These are phyloP conservation scores for Etheostoma cragini DNA, from an alignment of 2,113 vertebrate species.

Conservation along the genomic window DNA sequence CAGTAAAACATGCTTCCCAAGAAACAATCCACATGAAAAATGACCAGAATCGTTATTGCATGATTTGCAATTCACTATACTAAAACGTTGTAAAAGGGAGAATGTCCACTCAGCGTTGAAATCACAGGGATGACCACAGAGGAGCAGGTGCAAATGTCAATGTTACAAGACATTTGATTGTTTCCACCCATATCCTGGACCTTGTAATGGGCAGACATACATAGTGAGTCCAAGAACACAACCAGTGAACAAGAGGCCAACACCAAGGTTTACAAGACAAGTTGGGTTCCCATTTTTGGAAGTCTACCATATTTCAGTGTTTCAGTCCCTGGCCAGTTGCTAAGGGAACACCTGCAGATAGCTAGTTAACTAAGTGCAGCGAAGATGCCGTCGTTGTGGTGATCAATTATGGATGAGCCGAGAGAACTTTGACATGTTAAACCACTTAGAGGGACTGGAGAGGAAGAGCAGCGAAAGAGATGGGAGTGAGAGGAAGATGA, in stretches of 20 bases:
- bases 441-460: slow-evolving; percentile 82
- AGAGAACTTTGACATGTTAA: slow-evolving; percentile 86
- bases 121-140: slow-evolving; percentile 45
- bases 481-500: slow-evolving; percentile 52
- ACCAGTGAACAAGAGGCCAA: slow-evolving; percentile 68
- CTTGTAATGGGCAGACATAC: slow-evolving; percentile 56
- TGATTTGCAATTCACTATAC: background rate
- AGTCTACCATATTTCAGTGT: slow-evolving; percentile 55
- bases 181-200: slow-evolving; percentile 57
- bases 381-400: slow-evolving; percentile 75
- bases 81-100: background rate
- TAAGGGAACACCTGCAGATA: slow-evolving; percentile 82
- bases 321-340: slow-evolving; percentile 76
- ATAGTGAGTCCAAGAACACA: slow-evolving; percentile 54
- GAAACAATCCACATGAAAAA: background rate
- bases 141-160: slow-evolving; percentile 33
- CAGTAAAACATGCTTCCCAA: background rate
- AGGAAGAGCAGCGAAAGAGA: slow-evolving; percentile 65
- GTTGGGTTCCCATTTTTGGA: slow-evolving; percentile 65
- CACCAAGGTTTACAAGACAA: slow-evolving; percentile 69
- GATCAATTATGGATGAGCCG: slow-evolving; percentile 85
- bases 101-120: slow-evolving; percentile 4
- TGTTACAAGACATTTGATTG: slow-evolving; percentile 64
- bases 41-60: background rate
- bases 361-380: slow-evolving; percentile 85